A percentile compares a stretch with the other conserved stretches of the same genome.
Evolutionary conservation across 2,888 invertebrate genomes (phyloP).

Genomic region (Rhagonycha lutea): DNA sequence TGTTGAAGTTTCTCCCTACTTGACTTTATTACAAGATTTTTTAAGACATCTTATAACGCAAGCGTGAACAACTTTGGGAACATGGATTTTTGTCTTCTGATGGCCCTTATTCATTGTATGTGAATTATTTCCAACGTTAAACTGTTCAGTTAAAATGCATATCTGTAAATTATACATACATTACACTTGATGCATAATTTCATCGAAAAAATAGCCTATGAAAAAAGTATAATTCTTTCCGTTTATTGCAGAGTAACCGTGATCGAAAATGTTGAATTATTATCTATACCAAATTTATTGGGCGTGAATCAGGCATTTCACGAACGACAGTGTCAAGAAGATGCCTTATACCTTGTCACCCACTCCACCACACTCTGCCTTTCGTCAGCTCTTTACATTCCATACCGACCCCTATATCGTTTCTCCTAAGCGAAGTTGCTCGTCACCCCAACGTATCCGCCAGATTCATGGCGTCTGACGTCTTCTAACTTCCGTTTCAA

Average conservation of each 20-base stretch:
- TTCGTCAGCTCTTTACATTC: slow-evolving; percentile 28
- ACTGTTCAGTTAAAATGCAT: neutral
- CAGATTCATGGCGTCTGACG: slow-evolving; percentile 28
- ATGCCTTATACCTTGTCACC: slow-evolving; percentile 50
- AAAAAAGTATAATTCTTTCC: neutral
- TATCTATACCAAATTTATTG: slow-evolving; percentile 16
- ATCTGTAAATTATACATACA: neutral
- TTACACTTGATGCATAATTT: neutral
- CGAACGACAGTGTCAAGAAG: slow-evolving; percentile 40
- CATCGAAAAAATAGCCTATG: neutral
- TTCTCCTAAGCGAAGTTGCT: slow-evolving; percentile 21
- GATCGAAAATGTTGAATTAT: neutral
- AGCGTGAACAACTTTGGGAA: neutral
- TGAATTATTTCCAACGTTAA: too few relatives aligned
- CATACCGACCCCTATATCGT: slow-evolving; percentile 26
- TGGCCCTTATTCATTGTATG: neutral
- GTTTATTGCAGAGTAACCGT: neutral
- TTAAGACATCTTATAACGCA: neutral
- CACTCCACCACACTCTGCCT: slow-evolving; percentile 37
- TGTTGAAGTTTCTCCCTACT: neutral
- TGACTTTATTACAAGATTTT: neutral
- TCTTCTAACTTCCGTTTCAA: slow-evolving; percentile 24
- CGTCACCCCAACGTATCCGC: slow-evolving; percentile 19
- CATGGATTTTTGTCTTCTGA: neutral
- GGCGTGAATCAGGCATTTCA: slow-evolving; percentile 25